phyloP scores from a whole-genome alignment of 2,797 vertebrate species.

The Cossypha niveicapilla region DNA sequence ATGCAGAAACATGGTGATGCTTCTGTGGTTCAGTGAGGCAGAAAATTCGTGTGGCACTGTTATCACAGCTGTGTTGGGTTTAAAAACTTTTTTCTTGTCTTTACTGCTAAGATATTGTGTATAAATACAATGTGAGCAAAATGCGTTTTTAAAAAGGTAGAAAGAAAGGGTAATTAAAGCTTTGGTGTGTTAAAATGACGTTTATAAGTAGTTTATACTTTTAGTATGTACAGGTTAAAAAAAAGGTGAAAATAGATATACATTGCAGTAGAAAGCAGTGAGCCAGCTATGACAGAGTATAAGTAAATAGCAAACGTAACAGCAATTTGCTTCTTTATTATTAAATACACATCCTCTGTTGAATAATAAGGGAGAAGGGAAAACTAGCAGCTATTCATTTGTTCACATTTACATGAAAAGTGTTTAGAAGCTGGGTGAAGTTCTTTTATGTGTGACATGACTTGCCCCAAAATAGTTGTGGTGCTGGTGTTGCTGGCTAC shows the following conservation, averaged over 20 bases:
- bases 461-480: background rate
- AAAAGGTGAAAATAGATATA: background rate
- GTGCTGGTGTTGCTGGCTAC: background rate
- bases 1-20: background rate
- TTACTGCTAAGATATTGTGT: background rate
- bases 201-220: background rate
- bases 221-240: background rate
- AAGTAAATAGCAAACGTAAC: background rate
- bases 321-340: background rate
- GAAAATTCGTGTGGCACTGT: background rate
- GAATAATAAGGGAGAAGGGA: background rate
- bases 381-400: background rate
- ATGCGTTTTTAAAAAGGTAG: background rate
- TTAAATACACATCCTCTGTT: background rate
- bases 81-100: background rate
- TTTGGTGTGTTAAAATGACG: background rate
- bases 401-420: background rate
- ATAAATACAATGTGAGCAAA: background rate
- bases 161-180: background rate
- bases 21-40: background rate
- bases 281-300: background rate
- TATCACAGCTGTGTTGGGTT: background rate
- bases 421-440: background rate
- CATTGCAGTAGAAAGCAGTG: background rate
- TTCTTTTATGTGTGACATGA: accelerated